These are phyloP conservation scores for Gastrophryne carolinensis DNA, from an alignment of 2,797 vertebrate genomes.

Conservation along the genomic window DNA sequence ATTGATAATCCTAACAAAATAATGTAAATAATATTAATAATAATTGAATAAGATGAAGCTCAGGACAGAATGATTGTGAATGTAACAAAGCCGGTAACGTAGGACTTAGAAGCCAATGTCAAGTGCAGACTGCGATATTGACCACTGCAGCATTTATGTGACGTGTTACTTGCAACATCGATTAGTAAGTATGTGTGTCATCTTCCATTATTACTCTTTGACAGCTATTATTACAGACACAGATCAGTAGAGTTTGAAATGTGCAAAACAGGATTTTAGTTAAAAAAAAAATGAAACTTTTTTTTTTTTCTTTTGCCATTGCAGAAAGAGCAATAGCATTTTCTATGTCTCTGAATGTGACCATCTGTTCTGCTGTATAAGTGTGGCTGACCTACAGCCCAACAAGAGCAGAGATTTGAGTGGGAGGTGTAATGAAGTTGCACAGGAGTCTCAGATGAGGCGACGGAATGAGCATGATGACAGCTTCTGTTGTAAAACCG, in stretches of 20 bases:
- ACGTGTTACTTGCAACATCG: not conserved
- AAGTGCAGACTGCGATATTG: not conserved
- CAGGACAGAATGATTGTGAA: no score
- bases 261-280: conserved; percentile 6
- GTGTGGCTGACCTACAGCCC: conserved; percentile 29
- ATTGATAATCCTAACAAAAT: no score
- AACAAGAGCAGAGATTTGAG: conserved; percentile 16
- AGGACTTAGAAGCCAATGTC: not conserved
- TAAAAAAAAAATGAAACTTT: conserved; percentile 13
- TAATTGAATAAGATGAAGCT: no score
- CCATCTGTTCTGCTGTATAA: conserved; percentile 38
- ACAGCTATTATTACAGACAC: conserved; percentile 10
- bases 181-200: not conserved
- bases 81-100: no score
- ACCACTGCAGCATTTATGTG: not conserved
- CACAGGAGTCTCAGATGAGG: conserved; percentile 31
- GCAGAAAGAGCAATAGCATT: conserved; percentile 4
- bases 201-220: not conserved
- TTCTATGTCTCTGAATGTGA: conserved; percentile 23
- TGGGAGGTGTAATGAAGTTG: conserved; percentile 38
- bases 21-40: no score
- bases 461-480: not conserved
- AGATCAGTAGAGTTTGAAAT: not conserved
- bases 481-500: conserved; percentile 16
- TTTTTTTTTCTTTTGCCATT: conserved; percentile 12